These are phyloP conservation scores for Caenorhabditis brenneri DNA, from an alignment of 1,140 invertebrate species.

Conservation along the genomic window DNA sequence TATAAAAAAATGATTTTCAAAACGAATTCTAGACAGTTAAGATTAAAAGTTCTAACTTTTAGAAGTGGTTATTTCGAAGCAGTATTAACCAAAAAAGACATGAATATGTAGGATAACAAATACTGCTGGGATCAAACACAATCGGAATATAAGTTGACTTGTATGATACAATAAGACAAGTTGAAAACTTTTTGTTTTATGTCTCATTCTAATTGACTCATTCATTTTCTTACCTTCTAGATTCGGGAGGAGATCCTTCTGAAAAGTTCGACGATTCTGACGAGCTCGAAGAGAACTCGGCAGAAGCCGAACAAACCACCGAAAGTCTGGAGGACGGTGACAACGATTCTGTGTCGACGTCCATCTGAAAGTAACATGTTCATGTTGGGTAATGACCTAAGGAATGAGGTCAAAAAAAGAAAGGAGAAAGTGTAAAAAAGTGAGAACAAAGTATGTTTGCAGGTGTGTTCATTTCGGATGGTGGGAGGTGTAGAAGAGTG, in stretches of 20 bases:
- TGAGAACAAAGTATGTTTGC: conserved; percentile 4
- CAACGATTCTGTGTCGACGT: conserved; percentile 37
- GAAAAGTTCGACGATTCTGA: conserved; percentile 34
- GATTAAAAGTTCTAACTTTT: too few relatives aligned
- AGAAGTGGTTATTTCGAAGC: too few relatives aligned
- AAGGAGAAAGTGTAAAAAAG: background rate
- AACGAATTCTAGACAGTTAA: too few relatives aligned
- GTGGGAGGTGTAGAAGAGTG: too few relatives aligned
- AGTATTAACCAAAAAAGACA: too few relatives aligned
- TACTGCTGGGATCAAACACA: too few relatives aligned
- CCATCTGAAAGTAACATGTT: conserved; percentile 39
- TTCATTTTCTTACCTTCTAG: conserved; percentile 35
- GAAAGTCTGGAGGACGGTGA: conserved; percentile 49
- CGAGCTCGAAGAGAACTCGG: conserved; percentile 50
- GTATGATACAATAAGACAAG: too few relatives aligned
- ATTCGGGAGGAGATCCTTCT: conserved; percentile 48
- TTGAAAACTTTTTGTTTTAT: too few relatives aligned
- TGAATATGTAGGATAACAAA: too few relatives aligned
- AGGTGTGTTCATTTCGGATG: background rate
- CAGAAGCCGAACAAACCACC: conserved; percentile 48
- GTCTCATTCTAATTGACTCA: background rate
- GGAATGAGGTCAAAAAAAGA: background rate
- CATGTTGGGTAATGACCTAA: background rate
- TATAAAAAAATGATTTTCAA: too few relatives aligned
- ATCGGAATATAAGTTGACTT: too few relatives aligned